Evolutionary conservation across 35 echinoderm and acorn worm species (phyloP).

Genomic region (Ptychodera flava): DNA sequence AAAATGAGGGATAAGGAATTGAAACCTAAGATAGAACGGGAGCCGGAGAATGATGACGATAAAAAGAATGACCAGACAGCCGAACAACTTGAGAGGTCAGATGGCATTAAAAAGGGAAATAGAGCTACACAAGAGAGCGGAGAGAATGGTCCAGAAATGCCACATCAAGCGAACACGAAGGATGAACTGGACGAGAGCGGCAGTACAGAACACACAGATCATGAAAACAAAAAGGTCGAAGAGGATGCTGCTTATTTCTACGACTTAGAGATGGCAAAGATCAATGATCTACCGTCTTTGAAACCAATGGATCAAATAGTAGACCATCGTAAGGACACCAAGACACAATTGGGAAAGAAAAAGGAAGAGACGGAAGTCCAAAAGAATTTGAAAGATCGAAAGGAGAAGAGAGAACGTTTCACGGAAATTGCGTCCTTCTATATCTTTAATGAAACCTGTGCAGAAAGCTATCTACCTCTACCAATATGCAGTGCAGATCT

Average conservation of each 20-base stretch:
- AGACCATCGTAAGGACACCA: not conserved
- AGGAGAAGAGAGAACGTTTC: not conserved
- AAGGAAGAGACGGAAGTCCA: not conserved
- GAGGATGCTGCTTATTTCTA: not conserved
- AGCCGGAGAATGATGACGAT: not conserved
- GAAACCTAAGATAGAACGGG: not conserved
- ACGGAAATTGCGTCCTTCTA: not conserved
- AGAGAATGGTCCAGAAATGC: too few relatives aligned
- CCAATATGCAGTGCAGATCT: not conserved
- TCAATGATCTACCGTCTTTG: not conserved
- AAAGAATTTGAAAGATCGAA: not conserved
- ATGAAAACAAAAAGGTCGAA: not conserved
- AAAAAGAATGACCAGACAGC: not conserved
- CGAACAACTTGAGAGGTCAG: too few relatives aligned
- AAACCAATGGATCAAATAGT: not conserved
- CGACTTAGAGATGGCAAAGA: not conserved
- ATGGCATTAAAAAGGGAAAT: too few relatives aligned
- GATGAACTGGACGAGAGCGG: too few relatives aligned
- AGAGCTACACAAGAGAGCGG: too few relatives aligned
- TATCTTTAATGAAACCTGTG: not conserved
- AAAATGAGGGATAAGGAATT: not conserved
- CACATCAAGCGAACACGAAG: too few relatives aligned
- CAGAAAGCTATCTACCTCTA: not conserved
- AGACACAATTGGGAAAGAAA: not conserved
- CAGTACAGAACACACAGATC: too few relatives aligned